phyloP scores from a whole-genome alignment of 2,888 invertebrate genomes.

The Microplitis manilae region DNA sequence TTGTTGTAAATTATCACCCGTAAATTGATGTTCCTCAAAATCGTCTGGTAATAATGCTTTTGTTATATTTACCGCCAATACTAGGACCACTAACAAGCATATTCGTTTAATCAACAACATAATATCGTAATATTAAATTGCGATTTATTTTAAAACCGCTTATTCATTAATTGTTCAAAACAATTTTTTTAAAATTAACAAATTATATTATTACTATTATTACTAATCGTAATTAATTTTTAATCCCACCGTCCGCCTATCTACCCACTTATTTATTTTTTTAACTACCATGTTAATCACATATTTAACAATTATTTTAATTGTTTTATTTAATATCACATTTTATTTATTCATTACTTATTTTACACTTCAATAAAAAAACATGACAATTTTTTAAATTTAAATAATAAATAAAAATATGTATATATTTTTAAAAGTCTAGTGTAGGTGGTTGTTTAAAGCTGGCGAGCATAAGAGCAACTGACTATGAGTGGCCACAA shows the following conservation, averaged over 20 bases:
- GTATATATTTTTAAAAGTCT: background rate
- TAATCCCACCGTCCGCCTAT: slow-evolving; percentile 22
- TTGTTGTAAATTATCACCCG: slow-evolving; percentile 59
- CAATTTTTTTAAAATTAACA: background rate
- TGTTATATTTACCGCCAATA: slow-evolving; percentile 57
- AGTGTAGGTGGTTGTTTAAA: slow-evolving; percentile 57
- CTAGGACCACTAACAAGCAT: slow-evolving; percentile 62
- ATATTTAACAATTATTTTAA: background rate
- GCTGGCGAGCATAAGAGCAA: slow-evolving; percentile 69
- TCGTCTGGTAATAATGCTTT: slow-evolving; percentile 60
- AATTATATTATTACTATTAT: background rate
- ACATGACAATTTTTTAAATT: background rate
- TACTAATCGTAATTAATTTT: slow-evolving; percentile 9
- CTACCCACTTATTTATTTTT: slow-evolving; percentile 9
- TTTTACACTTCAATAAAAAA: background rate
- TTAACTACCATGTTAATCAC: slow-evolving; percentile 11
- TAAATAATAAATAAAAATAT: background rate
- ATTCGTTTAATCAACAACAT: slow-evolving; percentile 63
- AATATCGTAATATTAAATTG: slow-evolving; percentile 53
- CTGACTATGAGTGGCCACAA: slow-evolving; percentile 65
- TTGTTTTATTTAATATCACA: background rate
- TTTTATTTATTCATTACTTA: background rate
- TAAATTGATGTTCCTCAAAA: slow-evolving; percentile 54
- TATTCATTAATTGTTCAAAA: slow-evolving; percentile 26
- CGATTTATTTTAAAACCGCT: slow-evolving; percentile 20